Evolutionary conservation across 2,888 invertebrate genomes (phyloP).

Genomic region (Eupithecia subfuscata): DNA sequence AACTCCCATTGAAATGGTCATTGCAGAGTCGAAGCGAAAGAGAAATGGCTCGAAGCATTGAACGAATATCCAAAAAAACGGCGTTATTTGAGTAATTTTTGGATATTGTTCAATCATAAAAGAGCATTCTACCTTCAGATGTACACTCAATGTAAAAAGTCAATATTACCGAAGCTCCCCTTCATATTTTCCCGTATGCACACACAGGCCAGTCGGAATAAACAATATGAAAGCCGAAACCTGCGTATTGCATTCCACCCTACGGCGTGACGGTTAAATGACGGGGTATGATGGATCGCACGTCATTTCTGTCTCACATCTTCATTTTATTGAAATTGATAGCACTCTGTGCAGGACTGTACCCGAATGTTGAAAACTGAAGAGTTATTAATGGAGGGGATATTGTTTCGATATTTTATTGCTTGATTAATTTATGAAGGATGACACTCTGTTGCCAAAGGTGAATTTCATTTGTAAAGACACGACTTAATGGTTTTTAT

Average conservation of each 20-base stretch:
- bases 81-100: not conserved
- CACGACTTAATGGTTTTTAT: not conserved
- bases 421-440: constrained; percentile 24
- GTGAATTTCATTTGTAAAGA: not conserved
- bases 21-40: no score
- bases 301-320: constrained; percentile 65
- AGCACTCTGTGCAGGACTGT: constrained; percentile 57
- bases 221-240: constrained; percentile 44
- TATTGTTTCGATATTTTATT: constrained; percentile 31
- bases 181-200: constrained; percentile 29
- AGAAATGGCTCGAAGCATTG: not conserved
- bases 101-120: constrained; percentile 9
- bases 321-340: constrained; percentile 76
- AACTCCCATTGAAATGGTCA: no score
- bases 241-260: constrained; percentile 44
- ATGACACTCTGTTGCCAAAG: not conserved
- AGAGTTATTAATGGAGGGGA: constrained; percentile 50
- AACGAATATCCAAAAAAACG: not conserved
- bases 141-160: constrained; percentile 25
- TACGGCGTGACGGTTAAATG: constrained; percentile 54
- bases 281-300: constrained; percentile 67
- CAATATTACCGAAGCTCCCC: constrained; percentile 32
- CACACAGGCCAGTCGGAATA: constrained; percentile 36
- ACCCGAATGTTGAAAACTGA: constrained; percentile 43
- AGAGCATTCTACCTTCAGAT: not conserved